A percentile compares a stretch with the other conserved stretches of the same genome.
phyloP scores from a whole-genome alignment of 1,140 invertebrate genomes.

The Micrasema longulum region DNA sequence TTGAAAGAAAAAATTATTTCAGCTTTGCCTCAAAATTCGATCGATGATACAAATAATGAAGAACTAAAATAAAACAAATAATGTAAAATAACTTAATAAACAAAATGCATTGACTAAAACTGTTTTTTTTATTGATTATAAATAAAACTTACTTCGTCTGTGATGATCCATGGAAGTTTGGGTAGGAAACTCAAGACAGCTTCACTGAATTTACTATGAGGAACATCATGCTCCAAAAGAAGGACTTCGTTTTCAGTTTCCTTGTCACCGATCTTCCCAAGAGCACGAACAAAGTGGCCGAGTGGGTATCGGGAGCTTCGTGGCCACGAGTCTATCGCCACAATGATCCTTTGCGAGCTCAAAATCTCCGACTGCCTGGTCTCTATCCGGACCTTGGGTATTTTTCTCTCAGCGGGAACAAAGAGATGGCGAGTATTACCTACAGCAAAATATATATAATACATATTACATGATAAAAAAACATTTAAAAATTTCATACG shows the following conservation, averaged over 20 bases:
- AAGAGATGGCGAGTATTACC: slow-evolving; percentile 84
- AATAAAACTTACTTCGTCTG: slow-evolving; percentile 74
- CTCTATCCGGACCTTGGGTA: slow-evolving; percentile 93
- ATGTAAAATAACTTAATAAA: too few species aligned
- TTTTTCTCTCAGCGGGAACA: slow-evolving; percentile 88
- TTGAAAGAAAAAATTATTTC: too few species aligned
- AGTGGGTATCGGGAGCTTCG: slow-evolving; percentile 80
- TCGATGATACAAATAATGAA: too few species aligned
- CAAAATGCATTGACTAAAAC: too few species aligned
- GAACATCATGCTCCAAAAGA: slow-evolving; percentile 96
- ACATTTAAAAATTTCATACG: too few species aligned
- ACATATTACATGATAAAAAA: too few species aligned
- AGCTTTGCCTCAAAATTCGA: too few species aligned
- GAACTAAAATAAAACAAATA: too few species aligned
- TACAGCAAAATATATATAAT: too few species aligned
- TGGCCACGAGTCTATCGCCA: slow-evolving; percentile 92
- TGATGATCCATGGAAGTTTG: slow-evolving; percentile 89
- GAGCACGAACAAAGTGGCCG: slow-evolving; percentile 89
- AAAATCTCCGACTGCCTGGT: slow-evolving; percentile 87
- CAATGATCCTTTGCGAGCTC: slow-evolving; percentile 88
- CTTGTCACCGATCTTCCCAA: slow-evolving; percentile 84
- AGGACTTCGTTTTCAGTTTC: slow-evolving; percentile 96
- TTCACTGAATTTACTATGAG: slow-evolving; percentile 94
- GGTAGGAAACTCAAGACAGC: slow-evolving; percentile 94
- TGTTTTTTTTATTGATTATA: too few species aligned